A percentile compares a stretch with the other conserved stretches of the same genome.
These are phyloP conservation scores for Callipepla squamata DNA, from an alignment of 2,113 vertebrate species.

Conservation along the genomic window DNA sequence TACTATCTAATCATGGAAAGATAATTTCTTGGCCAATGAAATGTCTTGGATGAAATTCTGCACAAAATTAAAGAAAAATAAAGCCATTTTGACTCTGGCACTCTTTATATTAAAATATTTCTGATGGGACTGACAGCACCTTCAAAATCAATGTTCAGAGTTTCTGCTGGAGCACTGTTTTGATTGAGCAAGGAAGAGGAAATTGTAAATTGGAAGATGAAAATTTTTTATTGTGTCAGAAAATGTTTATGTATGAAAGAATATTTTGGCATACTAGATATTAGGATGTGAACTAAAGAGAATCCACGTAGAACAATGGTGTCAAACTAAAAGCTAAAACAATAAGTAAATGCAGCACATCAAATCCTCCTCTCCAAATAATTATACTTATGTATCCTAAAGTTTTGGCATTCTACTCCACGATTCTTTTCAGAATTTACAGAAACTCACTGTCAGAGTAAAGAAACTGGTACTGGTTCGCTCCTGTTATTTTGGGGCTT, in stretches of 20 bases:
- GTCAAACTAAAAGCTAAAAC: not conserved
- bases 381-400: not conserved
- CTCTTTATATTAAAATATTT: not conserved
- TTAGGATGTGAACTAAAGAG: not conserved
- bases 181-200: not conserved
- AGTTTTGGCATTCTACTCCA: not conserved
- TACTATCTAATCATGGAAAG: not conserved
- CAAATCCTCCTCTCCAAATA: rapidly evolving
- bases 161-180: not conserved
- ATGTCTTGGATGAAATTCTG: not conserved
- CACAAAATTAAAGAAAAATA: not conserved
- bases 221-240: not conserved
- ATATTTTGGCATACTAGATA: not conserved
- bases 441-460: not conserved
- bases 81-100: not conserved
- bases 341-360: not conserved
- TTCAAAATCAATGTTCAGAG: not conserved
- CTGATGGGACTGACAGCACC: not conserved
- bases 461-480: not conserved
- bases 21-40: not conserved
- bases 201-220: not conserved
- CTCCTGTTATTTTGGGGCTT: not conserved
- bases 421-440: not conserved
- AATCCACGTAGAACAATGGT: not conserved
- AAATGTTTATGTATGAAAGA: not conserved